Percentiles rank a stretch among this genome's conserved stretches.
Conservation (phyloP, 2,888 invertebrate species). For the Melitaea athalia region DNA sequence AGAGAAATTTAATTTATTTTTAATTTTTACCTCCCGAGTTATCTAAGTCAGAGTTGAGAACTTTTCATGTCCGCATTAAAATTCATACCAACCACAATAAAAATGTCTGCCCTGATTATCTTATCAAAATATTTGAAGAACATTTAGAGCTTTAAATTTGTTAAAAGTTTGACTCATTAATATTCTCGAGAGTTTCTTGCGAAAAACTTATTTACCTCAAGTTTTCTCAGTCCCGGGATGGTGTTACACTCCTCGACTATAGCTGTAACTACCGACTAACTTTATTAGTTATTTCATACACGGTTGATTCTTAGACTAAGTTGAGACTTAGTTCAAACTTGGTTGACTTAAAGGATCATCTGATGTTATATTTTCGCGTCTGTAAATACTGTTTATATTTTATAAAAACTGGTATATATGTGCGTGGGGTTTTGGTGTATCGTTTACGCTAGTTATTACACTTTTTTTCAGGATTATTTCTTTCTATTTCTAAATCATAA, state of each 20-base stretch:
- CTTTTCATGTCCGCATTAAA: constrained; percentile 35
- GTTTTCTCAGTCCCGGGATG: constrained; percentile 27
- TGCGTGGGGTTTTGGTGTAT: too few species aligned
- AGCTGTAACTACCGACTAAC: neutral
- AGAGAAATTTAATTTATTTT: constrained; percentile 22
- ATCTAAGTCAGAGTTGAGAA: constrained; percentile 11
- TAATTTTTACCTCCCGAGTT: constrained; percentile 10
- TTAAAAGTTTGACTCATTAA: constrained; percentile 72
- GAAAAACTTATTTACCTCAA: constrained; percentile 21
- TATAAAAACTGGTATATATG: too few species aligned
- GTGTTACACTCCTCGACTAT: constrained; percentile 7
- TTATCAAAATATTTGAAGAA: constrained; percentile 58
- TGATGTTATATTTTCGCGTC: neutral
- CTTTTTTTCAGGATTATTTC: too few species aligned
- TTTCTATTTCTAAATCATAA: too few species aligned
- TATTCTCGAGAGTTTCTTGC: constrained; percentile 47
- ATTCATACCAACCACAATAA: constrained; percentile 44
- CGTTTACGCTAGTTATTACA: too few species aligned
- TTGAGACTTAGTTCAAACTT: neutral
- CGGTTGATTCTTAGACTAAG: neutral
- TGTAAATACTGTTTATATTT: too few species aligned
- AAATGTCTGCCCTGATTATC: constrained; percentile 53
- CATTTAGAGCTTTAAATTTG: constrained; percentile 60
- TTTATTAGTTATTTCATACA: constrained; percentile 7
- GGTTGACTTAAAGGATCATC: neutral